Conservation (phyloP, 2,888 invertebrate species). For the Gibbula magus region DNA sequence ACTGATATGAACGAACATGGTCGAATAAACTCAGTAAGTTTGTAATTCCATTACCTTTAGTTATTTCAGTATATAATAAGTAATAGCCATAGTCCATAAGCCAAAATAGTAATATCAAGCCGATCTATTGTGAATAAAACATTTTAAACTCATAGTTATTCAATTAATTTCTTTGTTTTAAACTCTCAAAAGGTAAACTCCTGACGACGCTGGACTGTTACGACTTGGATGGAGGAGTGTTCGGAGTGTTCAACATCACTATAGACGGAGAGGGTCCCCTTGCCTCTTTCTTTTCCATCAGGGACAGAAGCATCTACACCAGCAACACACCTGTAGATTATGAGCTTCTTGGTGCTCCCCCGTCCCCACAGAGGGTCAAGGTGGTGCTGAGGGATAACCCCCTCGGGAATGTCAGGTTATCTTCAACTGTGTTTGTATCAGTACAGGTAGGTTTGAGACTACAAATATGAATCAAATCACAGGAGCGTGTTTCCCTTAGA, state of each 20-base stretch:
- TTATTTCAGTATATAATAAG: too few relatives aligned
- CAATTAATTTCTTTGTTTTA: too few relatives aligned
- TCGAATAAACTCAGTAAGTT: too few relatives aligned
- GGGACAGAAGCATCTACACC: background rate
- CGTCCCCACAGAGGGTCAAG: background rate
- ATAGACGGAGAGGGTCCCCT: background rate
- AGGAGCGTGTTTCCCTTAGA: too few relatives aligned
- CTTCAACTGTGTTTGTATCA: background rate
- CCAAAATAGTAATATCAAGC: too few relatives aligned
- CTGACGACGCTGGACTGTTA: background rate
- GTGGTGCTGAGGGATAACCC: background rate
- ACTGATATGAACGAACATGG: too few relatives aligned
- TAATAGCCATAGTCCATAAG: too few relatives aligned
- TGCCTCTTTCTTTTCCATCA: background rate
- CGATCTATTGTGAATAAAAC: too few relatives aligned
- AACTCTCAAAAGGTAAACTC: background rate
- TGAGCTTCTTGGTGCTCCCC: background rate
- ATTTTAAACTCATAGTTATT: background rate
- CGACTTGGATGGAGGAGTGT: background rate
- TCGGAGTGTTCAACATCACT: background rate
- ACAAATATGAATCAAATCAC: too few relatives aligned
- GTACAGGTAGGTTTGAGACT: background rate
- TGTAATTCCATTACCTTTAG: too few relatives aligned
- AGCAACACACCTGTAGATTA: background rate
- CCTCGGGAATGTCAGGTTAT: background rate